Percentiles rank a stretch among this genome's conserved stretches.
Conservation (phyloP, 2,113 vertebrate species). For the Pollachius pollachius region DNA sequence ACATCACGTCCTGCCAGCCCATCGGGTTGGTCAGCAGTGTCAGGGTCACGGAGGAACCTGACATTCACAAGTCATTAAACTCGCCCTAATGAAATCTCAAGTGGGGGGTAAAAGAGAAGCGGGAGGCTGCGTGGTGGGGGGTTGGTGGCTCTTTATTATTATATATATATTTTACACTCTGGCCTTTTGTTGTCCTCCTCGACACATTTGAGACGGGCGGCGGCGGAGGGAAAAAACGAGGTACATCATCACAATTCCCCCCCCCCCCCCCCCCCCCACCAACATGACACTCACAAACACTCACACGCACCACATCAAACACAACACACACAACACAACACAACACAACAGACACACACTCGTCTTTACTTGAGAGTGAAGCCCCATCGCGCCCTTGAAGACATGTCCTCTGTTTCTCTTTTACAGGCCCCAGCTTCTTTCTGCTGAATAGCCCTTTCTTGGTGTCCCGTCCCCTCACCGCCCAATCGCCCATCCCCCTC, state of each 20-base stretch:
- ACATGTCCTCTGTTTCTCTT: constrained; percentile 48
- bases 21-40: constrained; percentile 50
- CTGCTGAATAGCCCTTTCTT: constrained; percentile 70
- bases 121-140: constrained; percentile 46
- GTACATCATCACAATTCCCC: not conserved
- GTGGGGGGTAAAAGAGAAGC: constrained; percentile 60
- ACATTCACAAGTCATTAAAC: constrained; percentile 70
- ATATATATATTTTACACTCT: constrained; percentile 44
- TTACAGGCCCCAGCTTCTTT: constrained; percentile 58
- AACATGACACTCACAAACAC: too few relatives aligned
- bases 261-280: not conserved
- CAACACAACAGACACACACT: not conserved
- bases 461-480: constrained; percentile 34
- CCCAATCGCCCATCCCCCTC: constrained; percentile 16
- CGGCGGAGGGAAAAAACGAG: constrained; percentile 11
- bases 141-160: not conserved
- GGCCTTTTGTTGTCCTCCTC: constrained; percentile 50
- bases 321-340: constrained; percentile 10
- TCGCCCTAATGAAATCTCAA: constrained; percentile 71
- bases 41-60: constrained; percentile 64
- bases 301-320: not conserved
- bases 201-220: constrained; percentile 49
- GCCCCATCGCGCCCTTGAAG: constrained; percentile 53
- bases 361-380: constrained; percentile 3
- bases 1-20: constrained; percentile 57